Percentiles rank a stretch among this genome's conserved stretches.
These are phyloP conservation scores for Spinibarbus caldwelli DNA, from an alignment of 2,797 vertebrate genomes.

Conservation along the genomic window DNA sequence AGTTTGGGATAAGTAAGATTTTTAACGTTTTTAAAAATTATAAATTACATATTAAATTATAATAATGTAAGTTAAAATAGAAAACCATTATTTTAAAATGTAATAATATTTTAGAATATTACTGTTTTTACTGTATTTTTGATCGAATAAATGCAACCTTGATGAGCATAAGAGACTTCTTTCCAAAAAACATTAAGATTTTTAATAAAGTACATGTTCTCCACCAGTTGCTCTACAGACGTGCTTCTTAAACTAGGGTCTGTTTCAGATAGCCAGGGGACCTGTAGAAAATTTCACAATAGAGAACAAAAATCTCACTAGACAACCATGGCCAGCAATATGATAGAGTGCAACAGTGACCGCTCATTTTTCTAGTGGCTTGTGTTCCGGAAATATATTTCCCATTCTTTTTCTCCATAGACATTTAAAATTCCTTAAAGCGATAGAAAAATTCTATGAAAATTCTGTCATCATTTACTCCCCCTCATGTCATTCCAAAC, in stretches of 20 bases:
- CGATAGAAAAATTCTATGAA: background rate
- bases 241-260: background rate
- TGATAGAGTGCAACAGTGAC: background rate
- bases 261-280: background rate
- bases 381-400: background rate
- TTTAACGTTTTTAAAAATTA: too few relatives aligned
- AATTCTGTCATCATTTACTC: background rate
- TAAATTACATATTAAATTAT: too few relatives aligned
- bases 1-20: background rate
- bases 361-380: background rate
- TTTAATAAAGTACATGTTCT: background rate
- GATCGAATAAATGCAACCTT: background rate
- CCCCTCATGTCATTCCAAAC: background rate
- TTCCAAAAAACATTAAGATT: too few relatives aligned
- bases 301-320: slow-evolving; percentile 12
- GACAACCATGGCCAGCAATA: slow-evolving; percentile 17
- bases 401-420: background rate
- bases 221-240: background rate
- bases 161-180: background rate
- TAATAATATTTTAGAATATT: too few relatives aligned
- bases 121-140: background rate
- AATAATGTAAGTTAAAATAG: too few relatives aligned
- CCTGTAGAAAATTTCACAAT: background rate
- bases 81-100: too few relatives aligned
- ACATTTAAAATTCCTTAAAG: background rate